Percentiles rank a stretch among this genome's conserved stretches.
Conservation (phyloP, 2,113 vertebrate species). For the Proteles cristata region DNA sequence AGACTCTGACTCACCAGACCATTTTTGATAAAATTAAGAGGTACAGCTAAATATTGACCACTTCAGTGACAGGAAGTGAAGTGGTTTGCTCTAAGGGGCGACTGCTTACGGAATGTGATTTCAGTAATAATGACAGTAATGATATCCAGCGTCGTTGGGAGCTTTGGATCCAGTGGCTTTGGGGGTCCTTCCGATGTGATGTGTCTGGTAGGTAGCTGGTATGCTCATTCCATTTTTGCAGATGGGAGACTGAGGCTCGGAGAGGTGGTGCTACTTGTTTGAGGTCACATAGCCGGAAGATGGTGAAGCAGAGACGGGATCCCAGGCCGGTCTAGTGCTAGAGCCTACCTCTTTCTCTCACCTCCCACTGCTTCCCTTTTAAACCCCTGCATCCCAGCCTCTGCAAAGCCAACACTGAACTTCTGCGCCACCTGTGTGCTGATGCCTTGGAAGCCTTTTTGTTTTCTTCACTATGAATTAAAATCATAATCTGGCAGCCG, state of each 20-base stretch:
- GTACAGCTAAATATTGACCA: background rate
- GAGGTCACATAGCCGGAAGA: background rate
- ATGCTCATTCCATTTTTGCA: background rate
- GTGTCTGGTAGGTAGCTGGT: too few relatives aligned
- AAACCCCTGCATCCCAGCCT: background rate
- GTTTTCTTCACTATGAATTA: background rate
- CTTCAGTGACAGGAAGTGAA: background rate
- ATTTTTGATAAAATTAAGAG: constrained; percentile 21
- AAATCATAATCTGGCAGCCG: background rate
- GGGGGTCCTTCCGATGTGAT: background rate
- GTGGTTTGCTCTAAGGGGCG: background rate
- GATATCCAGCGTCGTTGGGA: background rate
- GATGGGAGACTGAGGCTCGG: background rate
- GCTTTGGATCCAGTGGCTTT: background rate
- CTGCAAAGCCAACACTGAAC: background rate
- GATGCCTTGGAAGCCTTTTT: background rate
- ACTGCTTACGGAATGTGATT: background rate
- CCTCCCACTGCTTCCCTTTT: background rate
- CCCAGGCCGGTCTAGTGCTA: background rate
- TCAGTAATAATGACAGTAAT: background rate
- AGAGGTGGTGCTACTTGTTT: background rate
- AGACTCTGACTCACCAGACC: background rate
- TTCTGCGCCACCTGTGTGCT: background rate
- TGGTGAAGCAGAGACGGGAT: background rate
- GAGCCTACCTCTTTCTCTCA: background rate